Conservation (phyloP, 64 coral and sea anemone species). For the Anthopleura sola region DNA sequence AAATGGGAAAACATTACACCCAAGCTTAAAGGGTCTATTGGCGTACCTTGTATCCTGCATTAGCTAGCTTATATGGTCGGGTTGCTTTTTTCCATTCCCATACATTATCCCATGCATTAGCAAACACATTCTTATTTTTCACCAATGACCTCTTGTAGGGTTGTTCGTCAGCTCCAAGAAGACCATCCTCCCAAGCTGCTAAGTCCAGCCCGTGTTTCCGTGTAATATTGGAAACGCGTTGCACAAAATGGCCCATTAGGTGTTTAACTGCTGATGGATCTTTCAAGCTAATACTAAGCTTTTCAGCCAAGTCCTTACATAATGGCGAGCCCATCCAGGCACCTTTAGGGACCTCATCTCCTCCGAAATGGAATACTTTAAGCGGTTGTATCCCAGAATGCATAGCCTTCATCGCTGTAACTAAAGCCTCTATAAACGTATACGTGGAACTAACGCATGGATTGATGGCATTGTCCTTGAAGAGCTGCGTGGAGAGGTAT, state of each 20-base stretch:
- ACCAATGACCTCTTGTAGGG: constrained; percentile 23
- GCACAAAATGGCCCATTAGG: constrained; percentile 48
- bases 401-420: constrained; percentile 34
- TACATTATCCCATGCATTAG: constrained; percentile 60
- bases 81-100: constrained; percentile 40
- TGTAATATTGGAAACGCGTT: constrained; percentile 53
- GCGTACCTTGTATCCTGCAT: constrained; percentile 83
- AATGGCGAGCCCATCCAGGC: constrained; percentile 46
- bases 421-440: constrained; percentile 49
- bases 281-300: constrained; percentile 23
- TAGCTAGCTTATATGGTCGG: constrained; percentile 45
- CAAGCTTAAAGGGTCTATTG: no score
- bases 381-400: constrained; percentile 52
- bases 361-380: constrained; percentile 67
- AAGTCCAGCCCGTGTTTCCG: constrained; percentile 24
- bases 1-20: no score
- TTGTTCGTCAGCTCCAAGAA: constrained; percentile 28
- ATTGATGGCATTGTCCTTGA: constrained; percentile 64
- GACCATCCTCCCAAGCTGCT: constrained; percentile 61
- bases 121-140: constrained; percentile 35
- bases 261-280: constrained; percentile 5
- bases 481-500: constrained; percentile 64
- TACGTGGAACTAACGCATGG: constrained; percentile 64
- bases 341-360: constrained; percentile 64
- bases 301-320: constrained; percentile 25